Base-by-base conservation (phyloP, 2,113 vertebrate species). In the Hyla sarda region DNA sequence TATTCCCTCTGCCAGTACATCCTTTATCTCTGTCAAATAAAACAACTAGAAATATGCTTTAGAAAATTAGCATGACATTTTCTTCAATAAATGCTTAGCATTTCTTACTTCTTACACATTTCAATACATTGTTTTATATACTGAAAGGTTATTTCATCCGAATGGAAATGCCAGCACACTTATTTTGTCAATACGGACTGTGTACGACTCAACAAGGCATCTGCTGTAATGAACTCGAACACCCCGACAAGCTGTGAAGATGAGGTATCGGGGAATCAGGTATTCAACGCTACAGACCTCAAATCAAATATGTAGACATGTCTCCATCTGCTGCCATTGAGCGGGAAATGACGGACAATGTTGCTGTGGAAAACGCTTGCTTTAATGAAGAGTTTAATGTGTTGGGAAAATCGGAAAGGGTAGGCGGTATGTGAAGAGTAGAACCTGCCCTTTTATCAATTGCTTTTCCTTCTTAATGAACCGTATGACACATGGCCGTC, bases 291-390 rank as follows among this genome's bases (percentile, higher is more conserved):
- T 30, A 82, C 17, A 25, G 69, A 34, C 37, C 54, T 76, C 25
- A 84, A 48, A 47, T 75, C 34, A 76, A 76, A 16, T 62, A 45
- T 47, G 37, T 62, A 84, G 71, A 62, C 54, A 21, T 25, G 25
- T 47, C 72, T 76, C 72, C 72, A 84, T 84, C 82, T 84, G 82
- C 72, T 75, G 34, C n/a, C 6, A 54, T n/a, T 23, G 71, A 60
- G 23, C n/a, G 10, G 30, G 34, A 32, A 48, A 74, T 48, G 21
- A 56, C 47, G 62, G 82, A 50, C 41, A 13, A 25, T 25, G 32
- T 69, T 28, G 14, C 62, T 30, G 28, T 16, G 10, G 12, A 11
- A 62, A 62, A 25, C 11, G 6, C 4, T 67, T 19, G n/a, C 79
- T 82, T 25, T 60, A 45, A 25, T 37, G 34, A 79, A 79, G 32